phyloP scores from a whole-genome alignment of 2,888 invertebrate genomes.

The Epirrhoe tristata region DNA sequence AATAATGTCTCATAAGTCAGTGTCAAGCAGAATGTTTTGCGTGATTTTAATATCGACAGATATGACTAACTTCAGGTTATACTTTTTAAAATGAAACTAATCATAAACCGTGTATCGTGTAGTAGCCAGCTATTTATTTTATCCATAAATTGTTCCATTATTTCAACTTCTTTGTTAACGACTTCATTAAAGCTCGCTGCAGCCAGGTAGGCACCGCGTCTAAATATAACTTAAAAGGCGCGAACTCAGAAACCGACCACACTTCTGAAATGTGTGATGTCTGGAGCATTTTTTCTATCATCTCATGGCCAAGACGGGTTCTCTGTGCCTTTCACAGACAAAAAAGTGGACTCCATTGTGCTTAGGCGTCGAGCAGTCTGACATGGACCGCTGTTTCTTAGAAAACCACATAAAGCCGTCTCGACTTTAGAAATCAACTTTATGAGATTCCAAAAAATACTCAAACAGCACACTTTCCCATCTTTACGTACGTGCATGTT shows the following conservation, averaged over 20 bases:
- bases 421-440: conserved; percentile 45
- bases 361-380: conserved; percentile 82
- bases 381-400: conserved; percentile 70
- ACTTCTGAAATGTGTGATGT: conserved; percentile 63
- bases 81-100: too few relatives aligned
- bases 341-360: conserved; percentile 76
- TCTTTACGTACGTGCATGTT: not conserved
- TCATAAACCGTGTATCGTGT: too few relatives aligned
- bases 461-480: conserved; percentile 5
- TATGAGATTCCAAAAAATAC: conserved; percentile 32
- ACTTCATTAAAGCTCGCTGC: conserved; percentile 59
- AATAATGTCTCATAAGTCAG: conserved; percentile 16
- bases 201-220: conserved; percentile 61
- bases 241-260: conserved; percentile 61
- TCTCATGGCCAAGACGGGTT: conserved; percentile 68
- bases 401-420: conserved; percentile 61
- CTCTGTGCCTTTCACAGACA: conserved; percentile 62
- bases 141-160: conserved; percentile 45
- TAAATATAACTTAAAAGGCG: conserved; percentile 72
- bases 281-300: conserved; percentile 69
- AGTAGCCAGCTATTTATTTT: conserved; percentile 12
- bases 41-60: conserved; percentile 22
- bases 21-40: conserved; percentile 30
- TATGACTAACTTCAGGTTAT: too few relatives aligned
- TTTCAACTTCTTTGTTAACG: conserved; percentile 60